Conservation (phyloP, 2,797 vertebrate genomes). For the Sebastolobus altivelis region DNA sequence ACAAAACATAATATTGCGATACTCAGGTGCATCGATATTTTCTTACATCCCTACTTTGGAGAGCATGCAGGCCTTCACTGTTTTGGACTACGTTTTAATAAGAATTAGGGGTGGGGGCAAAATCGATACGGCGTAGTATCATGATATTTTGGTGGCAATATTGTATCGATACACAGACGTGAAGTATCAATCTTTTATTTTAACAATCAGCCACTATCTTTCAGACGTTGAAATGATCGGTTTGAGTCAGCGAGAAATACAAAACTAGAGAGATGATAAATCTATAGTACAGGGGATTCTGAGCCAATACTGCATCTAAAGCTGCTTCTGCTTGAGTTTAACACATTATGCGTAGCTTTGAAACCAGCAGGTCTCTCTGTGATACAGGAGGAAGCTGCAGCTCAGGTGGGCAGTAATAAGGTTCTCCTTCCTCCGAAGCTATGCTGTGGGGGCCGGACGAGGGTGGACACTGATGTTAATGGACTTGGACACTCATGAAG, state of each 20-base stretch:
- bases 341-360: neutral
- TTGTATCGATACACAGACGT: too few species aligned
- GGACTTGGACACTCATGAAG: slow-evolving; percentile 30
- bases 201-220: too few species aligned
- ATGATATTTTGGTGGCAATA: too few species aligned
- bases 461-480: slow-evolving; percentile 54
- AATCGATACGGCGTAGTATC: too few species aligned
- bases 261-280: neutral
- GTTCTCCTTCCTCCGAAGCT: neutral
- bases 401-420: slow-evolving; percentile 25
- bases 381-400: slow-evolving; percentile 11
- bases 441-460: neutral
- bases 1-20: too few species aligned
- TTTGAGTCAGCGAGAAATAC: neutral
- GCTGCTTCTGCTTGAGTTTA: neutral
- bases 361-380: neutral
- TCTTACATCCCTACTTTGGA: too few species aligned
- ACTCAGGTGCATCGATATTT: too few species aligned
- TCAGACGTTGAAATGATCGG: too few species aligned
- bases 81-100: too few species aligned
- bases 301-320: neutral
- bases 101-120: too few species aligned
- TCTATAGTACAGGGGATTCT: neutral
- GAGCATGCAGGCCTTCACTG: too few species aligned
- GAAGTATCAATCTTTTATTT: too few species aligned